Base-by-base conservation (phyloP, 2,888 invertebrate genomes). In the Drosophila neotestacea region DNA sequence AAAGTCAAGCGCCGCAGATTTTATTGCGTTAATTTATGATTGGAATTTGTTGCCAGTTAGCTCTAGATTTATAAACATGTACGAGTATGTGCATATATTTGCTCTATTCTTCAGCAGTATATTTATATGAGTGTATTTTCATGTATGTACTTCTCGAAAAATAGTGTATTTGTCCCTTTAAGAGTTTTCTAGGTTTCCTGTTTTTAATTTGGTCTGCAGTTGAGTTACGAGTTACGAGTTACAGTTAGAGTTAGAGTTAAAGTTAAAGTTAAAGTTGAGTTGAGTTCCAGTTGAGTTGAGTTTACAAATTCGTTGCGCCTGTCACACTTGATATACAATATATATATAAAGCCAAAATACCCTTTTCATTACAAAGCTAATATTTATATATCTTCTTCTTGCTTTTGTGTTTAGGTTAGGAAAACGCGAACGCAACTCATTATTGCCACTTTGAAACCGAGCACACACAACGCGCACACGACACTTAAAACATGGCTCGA, bases 11-110 rank as follows among this genome's bases (percentile, higher is more conserved):
- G 66, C 50, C 78, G 27, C 62, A 73, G 50, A 66, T 79, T 81
- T 83, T 79, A 82, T 87, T 69, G 66, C 72, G 82, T 70, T 87
- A 79, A 85, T 83, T 83, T 83, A 83, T 82, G 85, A 75, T 79
- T 87, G 74, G 66, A 85, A 83, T 85, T 82, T 82, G 74, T 70
- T 63, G 77, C 85, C 79, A 76, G 84, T 86, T 78, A 86, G 76
- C 77, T 54, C 69, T 73, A 70, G 65, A 62, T 79, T 73, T 68
- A 78, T 81, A 60, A 63, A 47, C 68, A 59, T 51, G 28, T 44
- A 55, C 41, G 51, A 69, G 41, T 63, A 54, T 39, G 11, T 59
- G 16, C 27, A 30, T 42, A 41, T 52, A 47, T 47, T 38, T 42
- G 32, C 32, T 28, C 6, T 70, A 58, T 4, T 70, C 54, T 58